Base-by-base conservation (phyloP, 2,113 vertebrate genomes). In the Helogale parvula region DNA sequence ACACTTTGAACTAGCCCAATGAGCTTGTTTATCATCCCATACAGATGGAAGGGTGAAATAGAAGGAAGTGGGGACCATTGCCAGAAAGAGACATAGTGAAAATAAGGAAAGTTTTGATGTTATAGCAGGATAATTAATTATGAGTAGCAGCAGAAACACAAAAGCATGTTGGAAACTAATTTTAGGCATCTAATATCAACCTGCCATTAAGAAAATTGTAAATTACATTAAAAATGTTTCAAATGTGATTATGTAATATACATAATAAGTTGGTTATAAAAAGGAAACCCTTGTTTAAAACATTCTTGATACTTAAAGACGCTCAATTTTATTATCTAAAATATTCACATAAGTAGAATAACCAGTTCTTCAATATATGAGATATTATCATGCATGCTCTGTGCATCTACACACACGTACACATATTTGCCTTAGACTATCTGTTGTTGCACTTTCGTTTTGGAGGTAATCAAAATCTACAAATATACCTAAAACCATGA, bases 401-500 rank as follows among this genome's bases (percentile, higher is more conserved):
- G n/a, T 12, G 0, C 11, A 33, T 17, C 9, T 0, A 69, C 14
- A 31, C 19, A 47, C 17, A 47, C 8, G 23, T 4, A 19, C 3
- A 29, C 12, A 45, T 27, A 45, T n/a, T 88, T 95, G 15, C 10
- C 14, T 41, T 95, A 69, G 5, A 54, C 2, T 80, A 27, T 29
- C 66, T 93, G 31, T 29, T 93, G 14, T 50, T 72, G 2, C 16
- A 50, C 2, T 90, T 65, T 52, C 65, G 7, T 60, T 80, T 77
- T 65, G 38, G 54, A 66, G 11, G 9, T 47, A 63, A 63, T 66
- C 65, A 85, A 81, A 38, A 60, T 68, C 3, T 82, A 45, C 76
- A 52, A 81, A 9, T 77, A 38, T 33, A 86, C 11, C 45, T 60
- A 71, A 88, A 92, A 85, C 66, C 14, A n/a, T 31, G 50, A 54